These are phyloP conservation scores for Rynchops niger DNA, from an alignment of 2,113 vertebrate genomes.

Conservation along the genomic window DNA sequence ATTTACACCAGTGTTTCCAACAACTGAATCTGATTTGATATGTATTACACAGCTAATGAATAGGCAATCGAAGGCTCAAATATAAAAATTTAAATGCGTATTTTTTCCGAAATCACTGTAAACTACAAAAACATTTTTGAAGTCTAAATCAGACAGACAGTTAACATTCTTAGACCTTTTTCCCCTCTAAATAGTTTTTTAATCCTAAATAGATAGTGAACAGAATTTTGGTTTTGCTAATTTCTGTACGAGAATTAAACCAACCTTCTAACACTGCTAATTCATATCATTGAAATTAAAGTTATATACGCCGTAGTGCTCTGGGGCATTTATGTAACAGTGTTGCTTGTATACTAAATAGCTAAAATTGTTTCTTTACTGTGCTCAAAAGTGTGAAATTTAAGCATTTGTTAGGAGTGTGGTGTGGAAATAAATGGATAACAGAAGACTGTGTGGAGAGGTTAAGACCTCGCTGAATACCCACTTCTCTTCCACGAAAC, in stretches of 20 bases:
- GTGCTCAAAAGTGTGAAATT: background rate
- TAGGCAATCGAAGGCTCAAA: background rate
- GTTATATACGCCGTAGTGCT: background rate
- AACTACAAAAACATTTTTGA: background rate
- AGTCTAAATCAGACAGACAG: background rate
- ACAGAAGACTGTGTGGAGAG: background rate
- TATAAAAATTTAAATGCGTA: background rate
- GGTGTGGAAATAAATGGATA: background rate
- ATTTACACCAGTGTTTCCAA: background rate
- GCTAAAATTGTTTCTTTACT: background rate
- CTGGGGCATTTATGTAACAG: background rate
- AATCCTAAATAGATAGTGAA: background rate
- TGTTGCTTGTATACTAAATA: background rate
- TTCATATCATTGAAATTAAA: background rate
- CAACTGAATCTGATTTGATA: background rate
- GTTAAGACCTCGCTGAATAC: background rate
- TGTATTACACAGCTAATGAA: background rate
- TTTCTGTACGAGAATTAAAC: background rate
- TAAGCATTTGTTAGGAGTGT: background rate
- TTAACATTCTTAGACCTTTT: background rate
- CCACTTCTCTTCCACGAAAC: background rate
- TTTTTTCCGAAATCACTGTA: background rate
- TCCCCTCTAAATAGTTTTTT: background rate
- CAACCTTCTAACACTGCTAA: background rate
- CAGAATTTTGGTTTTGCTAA: background rate